Conservation (phyloP, 2,797 vertebrate species). For the Tolypeutes matacus region DNA sequence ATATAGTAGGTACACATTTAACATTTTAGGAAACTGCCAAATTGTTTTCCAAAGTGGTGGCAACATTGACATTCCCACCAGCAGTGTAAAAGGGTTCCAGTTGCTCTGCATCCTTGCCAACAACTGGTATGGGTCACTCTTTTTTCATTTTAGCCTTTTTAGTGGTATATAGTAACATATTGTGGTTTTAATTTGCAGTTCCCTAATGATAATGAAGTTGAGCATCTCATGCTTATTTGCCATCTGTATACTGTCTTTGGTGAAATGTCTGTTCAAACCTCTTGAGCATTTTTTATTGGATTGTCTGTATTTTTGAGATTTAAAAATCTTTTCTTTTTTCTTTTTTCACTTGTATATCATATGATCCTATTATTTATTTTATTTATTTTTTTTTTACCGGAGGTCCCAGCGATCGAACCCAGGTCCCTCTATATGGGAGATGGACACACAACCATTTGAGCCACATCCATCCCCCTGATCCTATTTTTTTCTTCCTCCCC, state of each 20-base stretch:
- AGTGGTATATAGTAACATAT: background rate
- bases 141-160: conserved; percentile 53
- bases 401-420: no score
- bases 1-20: background rate
- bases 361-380: background rate
- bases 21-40: conserved; percentile 18
- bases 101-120: conserved; percentile 14
- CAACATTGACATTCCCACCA: background rate
- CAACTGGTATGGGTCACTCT: background rate
- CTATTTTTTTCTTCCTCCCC: no score
- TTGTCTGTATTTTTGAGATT: conserved; percentile 25
- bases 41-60: conserved; percentile 39
- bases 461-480: no score
- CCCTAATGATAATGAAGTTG: conserved; percentile 9
- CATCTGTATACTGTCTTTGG: background rate
- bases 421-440: no score
- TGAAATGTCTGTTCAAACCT: conserved; percentile 24
- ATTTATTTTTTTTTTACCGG: no score
- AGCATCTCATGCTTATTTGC: conserved; percentile 32
- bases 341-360: background rate
- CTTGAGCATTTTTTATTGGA: conserved; percentile 12
- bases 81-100: background rate
- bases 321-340: conserved; percentile 10
- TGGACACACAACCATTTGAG: no score
- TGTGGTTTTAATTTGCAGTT: conserved; percentile 52